Base-by-base conservation (phyloP, 2,888 invertebrate species). In the Polia nebulosa region DNA sequence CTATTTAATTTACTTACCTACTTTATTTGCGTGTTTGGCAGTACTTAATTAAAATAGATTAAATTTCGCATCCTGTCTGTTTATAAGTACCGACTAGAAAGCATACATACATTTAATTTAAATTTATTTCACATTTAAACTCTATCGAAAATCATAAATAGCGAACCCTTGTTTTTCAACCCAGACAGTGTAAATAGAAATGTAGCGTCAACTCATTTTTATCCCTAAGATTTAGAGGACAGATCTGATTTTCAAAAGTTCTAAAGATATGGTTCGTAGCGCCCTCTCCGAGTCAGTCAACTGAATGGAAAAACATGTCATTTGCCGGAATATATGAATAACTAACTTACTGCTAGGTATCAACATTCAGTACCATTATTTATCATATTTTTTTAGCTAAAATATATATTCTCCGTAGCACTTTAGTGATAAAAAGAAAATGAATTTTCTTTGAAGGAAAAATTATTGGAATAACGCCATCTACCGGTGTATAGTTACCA, bases 121-220 rank as follows among this genome's bases (percentile, higher is more conserved):
- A 56, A 76, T 72, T 65, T 53, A 72, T 77, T 56, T 44, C n/a
- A 56, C 53, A 72, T 77, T 72, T 55, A 32, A 72, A 76, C 66
- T 61, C 44, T n/a, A 78, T 60, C 29, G 45, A 64, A 74, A 74
- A 58, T 74, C 49, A 64, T 61, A 78, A 74, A 58, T 64, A 53
- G 34, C 11, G 49, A 64, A 52, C 78, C 76, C 74, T 74, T 78
- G 78, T 77, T 74, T 69, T 77, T 69, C 63, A 49, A 78, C 58
- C 52, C 52, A n/a, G 27, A 13, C 5, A n/a, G 20, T 60, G 69
- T 59, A 78, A 77, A 69, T 78, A 77, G 2, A 15, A n/a, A 25
- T 9, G 1, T 44, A 5, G 3, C 1, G 3, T 22, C 25, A 27
- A 53, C 1, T 17, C 29, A 69, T 55, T 69, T 69, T 13, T 41